phyloP scores from a whole-genome alignment of 1,140 invertebrate genomes.

The Ostrea denselamellosa region DNA sequence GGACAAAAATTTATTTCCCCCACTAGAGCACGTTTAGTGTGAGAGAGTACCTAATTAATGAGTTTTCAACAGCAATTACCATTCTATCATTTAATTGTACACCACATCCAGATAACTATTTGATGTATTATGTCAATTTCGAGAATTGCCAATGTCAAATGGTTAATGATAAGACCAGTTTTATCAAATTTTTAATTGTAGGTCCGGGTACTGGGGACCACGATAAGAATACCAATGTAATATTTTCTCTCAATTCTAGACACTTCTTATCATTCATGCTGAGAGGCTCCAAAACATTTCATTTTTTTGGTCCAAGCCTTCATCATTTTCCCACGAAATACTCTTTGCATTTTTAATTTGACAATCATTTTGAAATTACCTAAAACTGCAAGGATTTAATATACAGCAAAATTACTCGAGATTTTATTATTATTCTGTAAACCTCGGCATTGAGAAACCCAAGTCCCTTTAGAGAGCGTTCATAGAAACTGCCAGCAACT shows the following conservation, averaged over 20 bases:
- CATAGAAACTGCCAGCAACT: conserved; percentile 15
- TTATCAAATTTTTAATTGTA: conserved; percentile 34
- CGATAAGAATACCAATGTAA: conserved; percentile 2
- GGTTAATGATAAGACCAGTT: background rate
- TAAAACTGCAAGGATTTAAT: conserved; percentile 36
- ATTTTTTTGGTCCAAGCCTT: background rate
- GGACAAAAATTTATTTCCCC: conserved; percentile 16
- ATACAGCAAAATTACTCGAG: conserved; percentile 39
- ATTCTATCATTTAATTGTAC: conserved; percentile 34
- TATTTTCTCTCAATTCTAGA: background rate
- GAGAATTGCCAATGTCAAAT: conserved; percentile 29
- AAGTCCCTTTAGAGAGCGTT: conserved; percentile 3
- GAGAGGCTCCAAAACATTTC: background rate
- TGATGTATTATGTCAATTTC: conserved; percentile 36
- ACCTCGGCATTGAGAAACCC: conserved; percentile 2
- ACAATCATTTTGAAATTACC: conserved; percentile 39
- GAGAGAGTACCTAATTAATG: conserved; percentile 30
- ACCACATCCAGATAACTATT: background rate
- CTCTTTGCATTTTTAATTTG: conserved; percentile 42
- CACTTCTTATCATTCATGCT: background rate
- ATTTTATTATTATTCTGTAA: conserved; percentile 3
- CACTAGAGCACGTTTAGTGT: conserved; percentile 15
- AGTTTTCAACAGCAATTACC: conserved; percentile 14
- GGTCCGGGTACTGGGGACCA: background rate
- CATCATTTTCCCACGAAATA: conserved; percentile 41